A percentile compares a stretch with the other conserved stretches of the same genome.
These are phyloP conservation scores for Acanthosepion esculentum DNA, from an alignment of 2,888 invertebrate genomes.

Conservation along the genomic window DNA sequence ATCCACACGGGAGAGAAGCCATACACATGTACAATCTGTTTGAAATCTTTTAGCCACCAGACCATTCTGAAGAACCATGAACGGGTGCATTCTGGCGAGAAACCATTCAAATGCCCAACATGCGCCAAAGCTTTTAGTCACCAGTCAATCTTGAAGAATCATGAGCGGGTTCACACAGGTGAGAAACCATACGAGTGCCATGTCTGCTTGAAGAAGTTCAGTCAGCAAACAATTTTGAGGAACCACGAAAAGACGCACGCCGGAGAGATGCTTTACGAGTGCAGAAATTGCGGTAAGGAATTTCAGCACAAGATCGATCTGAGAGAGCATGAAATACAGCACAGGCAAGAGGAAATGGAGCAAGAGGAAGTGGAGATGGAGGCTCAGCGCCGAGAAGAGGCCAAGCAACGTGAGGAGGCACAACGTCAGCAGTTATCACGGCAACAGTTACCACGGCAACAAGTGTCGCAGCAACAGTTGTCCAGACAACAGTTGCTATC, in stretches of 20 bases:
- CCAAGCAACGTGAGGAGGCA: not conserved
- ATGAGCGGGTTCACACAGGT: slow-evolving; percentile 35
- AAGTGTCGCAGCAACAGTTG: not conserved
- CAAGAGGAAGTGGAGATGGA: not conserved
- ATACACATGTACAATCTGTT: not conserved
- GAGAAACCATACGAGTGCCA: slow-evolving; percentile 38
- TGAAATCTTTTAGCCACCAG: slow-evolving; percentile 39
- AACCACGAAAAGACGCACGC: slow-evolving; percentile 38
- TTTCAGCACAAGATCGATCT: not conserved
- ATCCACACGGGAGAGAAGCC: slow-evolving; percentile 24
- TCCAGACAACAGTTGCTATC: not conserved
- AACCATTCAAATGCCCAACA: slow-evolving; percentile 13
- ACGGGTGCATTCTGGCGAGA: slow-evolving; percentile 34
- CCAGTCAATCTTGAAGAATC: slow-evolving; percentile 35
- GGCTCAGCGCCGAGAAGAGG: not conserved
- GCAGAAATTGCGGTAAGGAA: not conserved
- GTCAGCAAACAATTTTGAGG: slow-evolving; percentile 39
- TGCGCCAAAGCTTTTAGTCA: slow-evolving; percentile 35
- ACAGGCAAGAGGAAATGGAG: not conserved
- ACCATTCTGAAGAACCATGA: slow-evolving; percentile 43
- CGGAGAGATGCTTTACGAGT: slow-evolving; percentile 10
- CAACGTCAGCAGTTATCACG: not conserved
- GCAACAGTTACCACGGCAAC: slow-evolving; percentile 1
- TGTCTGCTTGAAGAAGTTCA: slow-evolving; percentile 8
- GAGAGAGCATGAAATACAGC: slow-evolving; percentile 3